phyloP scores from a whole-genome alignment of 2,888 invertebrate genomes.

The Heliconius aoede region DNA sequence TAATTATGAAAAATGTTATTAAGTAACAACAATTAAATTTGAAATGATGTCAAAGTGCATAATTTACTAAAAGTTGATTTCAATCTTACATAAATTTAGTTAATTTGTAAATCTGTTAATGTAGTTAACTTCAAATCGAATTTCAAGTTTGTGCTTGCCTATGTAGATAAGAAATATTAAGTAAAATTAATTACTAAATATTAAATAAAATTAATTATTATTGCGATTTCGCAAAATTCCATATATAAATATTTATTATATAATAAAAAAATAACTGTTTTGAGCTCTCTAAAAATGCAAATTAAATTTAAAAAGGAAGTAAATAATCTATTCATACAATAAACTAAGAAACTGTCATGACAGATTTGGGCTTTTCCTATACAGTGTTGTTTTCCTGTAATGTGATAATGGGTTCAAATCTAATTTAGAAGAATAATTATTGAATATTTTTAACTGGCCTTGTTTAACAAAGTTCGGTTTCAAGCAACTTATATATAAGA shows the following conservation, averaged over 20 bases:
- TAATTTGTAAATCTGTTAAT: not conserved
- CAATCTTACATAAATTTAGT: not conserved
- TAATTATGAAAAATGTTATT: not conserved
- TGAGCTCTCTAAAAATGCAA: not conserved
- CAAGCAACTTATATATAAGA: no score
- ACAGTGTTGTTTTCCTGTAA: no score
- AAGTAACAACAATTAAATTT: not conserved
- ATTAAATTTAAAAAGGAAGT: not conserved
- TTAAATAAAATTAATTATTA: not conserved
- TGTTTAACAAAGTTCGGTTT: no score
- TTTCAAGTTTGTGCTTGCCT: constrained; percentile 9
- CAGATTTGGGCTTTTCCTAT: not conserved
- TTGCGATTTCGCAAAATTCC: not conserved
- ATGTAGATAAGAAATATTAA: not conserved
- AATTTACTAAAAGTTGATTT: not conserved
- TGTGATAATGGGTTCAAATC: no score
- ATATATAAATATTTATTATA: no score
- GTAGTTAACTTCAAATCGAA: no score
- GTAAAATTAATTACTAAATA: not conserved
- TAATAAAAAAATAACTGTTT: not conserved
- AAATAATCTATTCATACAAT: not conserved
- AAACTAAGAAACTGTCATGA: not conserved
- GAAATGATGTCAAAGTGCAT: not conserved
- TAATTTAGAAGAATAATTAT: no score
- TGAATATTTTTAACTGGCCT: no score